Evolutionary conservation across 2,888 invertebrate species (phyloP), one percentile per base, ranked within the genome.

Genomic region (Notodonta ziczac): DNA sequence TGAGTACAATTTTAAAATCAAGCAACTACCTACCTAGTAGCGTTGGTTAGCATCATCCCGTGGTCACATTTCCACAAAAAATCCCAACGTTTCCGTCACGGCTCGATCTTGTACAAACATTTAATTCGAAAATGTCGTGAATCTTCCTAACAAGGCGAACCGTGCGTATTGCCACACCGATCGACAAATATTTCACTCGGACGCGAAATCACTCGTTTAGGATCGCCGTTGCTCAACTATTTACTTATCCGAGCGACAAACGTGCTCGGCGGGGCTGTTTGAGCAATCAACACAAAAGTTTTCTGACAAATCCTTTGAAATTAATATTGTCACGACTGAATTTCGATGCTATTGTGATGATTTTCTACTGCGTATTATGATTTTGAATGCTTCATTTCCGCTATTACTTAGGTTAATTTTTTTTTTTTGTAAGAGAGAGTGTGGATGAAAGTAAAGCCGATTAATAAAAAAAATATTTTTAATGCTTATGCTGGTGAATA

Each of bases 241-340:
- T 83, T 83, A 76, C 80, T 77, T 82, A 85, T 84, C 85, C 82
- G 76, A 70, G 61, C 70, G 76, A 77, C 78, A 75, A 76, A 73
- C 52, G 52, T 52, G 32, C 52, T 39, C 39, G 35, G 39, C 54
- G n/a, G n/a, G 5, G 39, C n/a, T 8, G 39, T 39, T 39, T 54
- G 54, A 35, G 54, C 39, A 54, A 54, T 14, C 39, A n/a, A 54
- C 32, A 39, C 54, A n/a, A 35, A 54, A 3, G 39, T 54, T 35
- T 54, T 39, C 14, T 39, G 5, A 39, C 54, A 54, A 54, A 54
- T 54, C 54, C 54, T 39, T 54, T 54, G 39, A 35, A 39, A 39
- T 39, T 32, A 13, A 54, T 39, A 39, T 14, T 14, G 39, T 13
- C 39, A 39, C 52, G 32, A 52, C 24, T 32, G 12, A 52, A 9